Percentiles rank a stretch among this genome's conserved stretches.
Evolutionary conservation across 2,888 invertebrate species (phyloP).

Genomic region (Ichneumon xanthorius): DNA sequence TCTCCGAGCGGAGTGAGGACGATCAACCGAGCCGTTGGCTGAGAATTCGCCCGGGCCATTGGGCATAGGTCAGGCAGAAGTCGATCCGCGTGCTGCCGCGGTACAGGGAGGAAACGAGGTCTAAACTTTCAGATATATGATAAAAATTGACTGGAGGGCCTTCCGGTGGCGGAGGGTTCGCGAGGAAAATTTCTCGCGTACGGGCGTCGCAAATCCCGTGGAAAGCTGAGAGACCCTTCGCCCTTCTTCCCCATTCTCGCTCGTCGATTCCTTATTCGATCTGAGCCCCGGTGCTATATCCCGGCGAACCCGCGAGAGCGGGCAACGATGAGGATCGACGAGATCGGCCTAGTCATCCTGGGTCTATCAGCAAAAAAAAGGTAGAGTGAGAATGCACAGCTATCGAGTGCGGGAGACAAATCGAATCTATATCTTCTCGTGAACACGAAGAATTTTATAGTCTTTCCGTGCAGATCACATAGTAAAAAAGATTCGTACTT

Average conservation of each 20-base stretch:
- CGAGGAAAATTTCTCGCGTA: constrained; percentile 50
- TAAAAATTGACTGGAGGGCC: constrained; percentile 81
- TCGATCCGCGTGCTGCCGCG: constrained; percentile 75
- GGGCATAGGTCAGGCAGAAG: constrained; percentile 84
- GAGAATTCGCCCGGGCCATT: constrained; percentile 82
- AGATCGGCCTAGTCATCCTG: constrained; percentile 49
- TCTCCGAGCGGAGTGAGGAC: constrained; percentile 40
- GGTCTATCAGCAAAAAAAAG: constrained; percentile 28
- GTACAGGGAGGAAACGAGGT: constrained; percentile 33
- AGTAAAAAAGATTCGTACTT: no score
- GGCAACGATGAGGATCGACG: constrained; percentile 50
- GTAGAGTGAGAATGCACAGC: constrained; percentile 5
- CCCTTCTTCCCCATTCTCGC: constrained; percentile 38
- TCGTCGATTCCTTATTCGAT: constrained; percentile 51
- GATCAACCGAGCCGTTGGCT: constrained; percentile 68
- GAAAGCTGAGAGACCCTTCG: constrained; percentile 34
- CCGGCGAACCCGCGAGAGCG: constrained; percentile 27
- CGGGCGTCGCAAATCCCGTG: constrained; percentile 46
- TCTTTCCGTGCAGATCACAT: background rate
- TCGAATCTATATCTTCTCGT: constrained; percentile 16
- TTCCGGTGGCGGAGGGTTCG: background rate
- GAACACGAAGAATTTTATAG: constrained; percentile 33
- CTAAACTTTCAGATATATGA: constrained; percentile 82
- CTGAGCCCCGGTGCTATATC: constrained; percentile 14
- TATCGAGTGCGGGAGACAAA: constrained; percentile 26